Conservation (phyloP, 2,113 vertebrate genomes). For the Fukomys damarensis region DNA sequence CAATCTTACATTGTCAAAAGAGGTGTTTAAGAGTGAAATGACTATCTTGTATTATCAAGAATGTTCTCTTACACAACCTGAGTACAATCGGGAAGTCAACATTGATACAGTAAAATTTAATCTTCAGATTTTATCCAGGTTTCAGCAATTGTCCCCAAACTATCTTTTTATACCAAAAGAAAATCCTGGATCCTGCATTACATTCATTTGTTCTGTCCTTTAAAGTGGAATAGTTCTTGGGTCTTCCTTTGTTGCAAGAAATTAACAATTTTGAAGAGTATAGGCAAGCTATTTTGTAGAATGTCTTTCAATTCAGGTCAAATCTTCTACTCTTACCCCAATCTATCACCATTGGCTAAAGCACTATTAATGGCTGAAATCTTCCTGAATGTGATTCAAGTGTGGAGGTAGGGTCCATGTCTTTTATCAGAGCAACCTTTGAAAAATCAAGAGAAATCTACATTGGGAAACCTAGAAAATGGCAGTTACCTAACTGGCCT, state of each 20-base stretch:
- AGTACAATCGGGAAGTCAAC: slow-evolving; percentile 46
- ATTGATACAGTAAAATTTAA: slow-evolving; percentile 10
- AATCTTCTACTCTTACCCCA: slow-evolving; percentile 48
- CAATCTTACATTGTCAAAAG: background rate
- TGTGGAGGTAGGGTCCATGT: slow-evolving; percentile 35
- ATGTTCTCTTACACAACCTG: background rate
- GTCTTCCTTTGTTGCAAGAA: slow-evolving; percentile 51
- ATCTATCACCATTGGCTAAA: slow-evolving; percentile 34
- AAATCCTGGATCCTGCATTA: slow-evolving; percentile 21
- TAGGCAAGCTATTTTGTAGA: slow-evolving; percentile 30
- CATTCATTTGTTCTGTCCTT: slow-evolving; percentile 23
- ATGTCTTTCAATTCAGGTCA: slow-evolving; percentile 52
- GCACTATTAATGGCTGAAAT: slow-evolving; percentile 49
- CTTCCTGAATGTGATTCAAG: slow-evolving; percentile 59
- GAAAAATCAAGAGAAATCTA: slow-evolving; percentile 71
- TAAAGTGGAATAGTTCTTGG: slow-evolving; percentile 56
- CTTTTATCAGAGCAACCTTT: slow-evolving; percentile 62
- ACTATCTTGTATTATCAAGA: slow-evolving; percentile 21
- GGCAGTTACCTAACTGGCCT: slow-evolving; percentile 58
- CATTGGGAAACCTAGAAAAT: slow-evolving; percentile 59
- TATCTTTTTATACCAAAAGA: slow-evolving; percentile 55
- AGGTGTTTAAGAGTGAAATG: background rate
- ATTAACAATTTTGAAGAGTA: slow-evolving; percentile 68
- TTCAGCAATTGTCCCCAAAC: slow-evolving; percentile 6
- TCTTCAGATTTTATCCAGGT: slow-evolving; percentile 17